Evolutionary conservation across 1,140 invertebrate species (phyloP), one percentile per base, ranked within the genome.

Genomic region (Saccostrea echinata): DNA sequence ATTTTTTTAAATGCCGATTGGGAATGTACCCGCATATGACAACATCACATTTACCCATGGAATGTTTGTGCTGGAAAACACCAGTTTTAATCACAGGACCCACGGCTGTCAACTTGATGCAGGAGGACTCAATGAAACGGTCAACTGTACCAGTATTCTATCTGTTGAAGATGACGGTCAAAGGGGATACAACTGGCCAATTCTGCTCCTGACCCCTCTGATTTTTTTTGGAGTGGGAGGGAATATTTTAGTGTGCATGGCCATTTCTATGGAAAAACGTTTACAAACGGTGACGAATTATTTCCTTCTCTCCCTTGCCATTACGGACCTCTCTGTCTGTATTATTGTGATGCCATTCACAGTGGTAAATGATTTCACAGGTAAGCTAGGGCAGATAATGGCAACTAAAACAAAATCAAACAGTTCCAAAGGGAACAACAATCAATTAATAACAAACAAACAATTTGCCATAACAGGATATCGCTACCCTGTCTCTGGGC

Each of bases 231-330:
- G 94, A 71, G 89, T 94, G 80, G 97, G 97, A n/a, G 98, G 98
- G 30, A 99, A 99, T 95, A 97, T 99, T 55, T 96, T 99, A 89
- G 98, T 99, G 80, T 99, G 98, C 95, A 96, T 99, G 91, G 98
- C 98, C 55, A 99, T 99, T 92, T 98, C 98, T 95, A 98, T 98
- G 68, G 98, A 99, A 95, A 96, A 98, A 71, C 97, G 97, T 13
- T 96, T 99, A 87, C 96, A 98, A 92, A 96, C 98, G 92, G 98
- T 99, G 91, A 98, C 98, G 83, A 99, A 99, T 95, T 96, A 99
- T 89, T 99, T 99, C 95, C 96, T 99, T 91, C 98, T 98, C 35
- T 99, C 98, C 12, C 95, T 99, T 91, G 98, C 98, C 24, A 97
- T 99, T 89, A 98, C 98, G 80, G 98, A 99, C 95, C 97, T 99